These are phyloP conservation scores for Psittacula echo DNA, from an alignment of 2,797 vertebrate species.

Conservation along the genomic window DNA sequence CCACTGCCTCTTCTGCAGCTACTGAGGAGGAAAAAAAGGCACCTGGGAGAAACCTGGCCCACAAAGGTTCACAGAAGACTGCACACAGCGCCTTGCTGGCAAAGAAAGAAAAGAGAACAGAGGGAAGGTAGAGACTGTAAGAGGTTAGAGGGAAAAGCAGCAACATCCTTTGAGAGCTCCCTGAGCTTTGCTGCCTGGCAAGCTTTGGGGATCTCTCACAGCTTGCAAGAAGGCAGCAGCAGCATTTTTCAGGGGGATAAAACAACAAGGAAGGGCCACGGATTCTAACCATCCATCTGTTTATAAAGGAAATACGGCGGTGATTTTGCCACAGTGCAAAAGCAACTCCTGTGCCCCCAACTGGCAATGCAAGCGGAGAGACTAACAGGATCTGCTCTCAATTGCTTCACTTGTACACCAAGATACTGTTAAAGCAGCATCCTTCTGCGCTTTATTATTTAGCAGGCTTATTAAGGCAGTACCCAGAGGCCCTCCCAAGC, in stretches of 20 bases:
- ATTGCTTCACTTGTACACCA: not conserved
- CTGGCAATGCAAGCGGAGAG: not conserved
- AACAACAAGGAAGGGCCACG: not conserved
- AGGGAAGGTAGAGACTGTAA: conserved; percentile 28
- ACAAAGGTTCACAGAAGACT: conserved; percentile 71
- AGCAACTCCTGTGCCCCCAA: not conserved
- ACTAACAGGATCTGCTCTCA: not conserved
- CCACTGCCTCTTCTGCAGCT: conserved; percentile 47
- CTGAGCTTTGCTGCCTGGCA: conserved; percentile 34
- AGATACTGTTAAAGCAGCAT: not conserved
- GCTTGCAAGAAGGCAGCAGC: not conserved
- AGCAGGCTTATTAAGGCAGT: not conserved
- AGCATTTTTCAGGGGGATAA: not conserved
- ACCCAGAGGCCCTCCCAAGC: not conserved
- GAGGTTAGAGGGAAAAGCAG: conserved; percentile 55
- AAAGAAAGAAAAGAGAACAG: conserved; percentile 59
- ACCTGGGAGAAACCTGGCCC: conserved; percentile 64
- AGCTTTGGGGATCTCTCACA: conserved; percentile 35
- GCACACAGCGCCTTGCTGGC: conserved; percentile 52
- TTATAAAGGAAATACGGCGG: not conserved
- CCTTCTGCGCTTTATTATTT: not conserved
- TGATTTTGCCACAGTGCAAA: not conserved
- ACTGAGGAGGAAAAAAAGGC: conserved; percentile 65
- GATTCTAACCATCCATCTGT: not conserved
- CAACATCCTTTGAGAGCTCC: conserved; percentile 61